Evolutionary conservation across 2,113 vertebrate species (phyloP).

Genomic region (Lepus europaeus): DNA sequence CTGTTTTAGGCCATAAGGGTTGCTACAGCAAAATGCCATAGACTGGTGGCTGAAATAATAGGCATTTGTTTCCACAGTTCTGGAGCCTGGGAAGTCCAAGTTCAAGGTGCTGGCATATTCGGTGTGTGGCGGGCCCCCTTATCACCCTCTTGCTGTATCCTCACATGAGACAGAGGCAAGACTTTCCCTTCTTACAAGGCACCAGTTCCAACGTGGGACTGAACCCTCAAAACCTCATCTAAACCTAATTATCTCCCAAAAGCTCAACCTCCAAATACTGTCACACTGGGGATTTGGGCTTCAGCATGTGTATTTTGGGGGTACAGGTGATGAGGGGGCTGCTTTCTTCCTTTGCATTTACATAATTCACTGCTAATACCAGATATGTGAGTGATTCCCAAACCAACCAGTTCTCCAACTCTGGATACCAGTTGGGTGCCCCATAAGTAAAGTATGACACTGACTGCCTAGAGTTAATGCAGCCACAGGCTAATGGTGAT

Average conservation of each 20-base stretch:
- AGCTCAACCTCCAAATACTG: neutral
- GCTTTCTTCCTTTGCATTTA: neutral
- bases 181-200: neutral
- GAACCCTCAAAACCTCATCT: neutral
- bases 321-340: too few relatives aligned
- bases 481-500: neutral
- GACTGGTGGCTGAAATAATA: neutral
- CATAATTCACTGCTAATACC: neutral
- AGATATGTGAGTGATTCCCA: neutral
- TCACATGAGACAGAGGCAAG: neutral
- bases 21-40: neutral
- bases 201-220: neutral
- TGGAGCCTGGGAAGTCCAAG: neutral
- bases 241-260: neutral
- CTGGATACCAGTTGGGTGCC: neutral
- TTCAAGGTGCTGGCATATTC: neutral
- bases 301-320: neutral
- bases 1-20: neutral
- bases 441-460: neutral
- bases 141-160: neutral
- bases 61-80: neutral
- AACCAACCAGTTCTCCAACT: neutral
- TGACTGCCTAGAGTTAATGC: neutral
- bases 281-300: neutral
- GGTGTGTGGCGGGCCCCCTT: neutral